These are phyloP conservation scores for Petrocephalus sullivani DNA, from an alignment of 2,797 vertebrate genomes.

Conservation along the genomic window DNA sequence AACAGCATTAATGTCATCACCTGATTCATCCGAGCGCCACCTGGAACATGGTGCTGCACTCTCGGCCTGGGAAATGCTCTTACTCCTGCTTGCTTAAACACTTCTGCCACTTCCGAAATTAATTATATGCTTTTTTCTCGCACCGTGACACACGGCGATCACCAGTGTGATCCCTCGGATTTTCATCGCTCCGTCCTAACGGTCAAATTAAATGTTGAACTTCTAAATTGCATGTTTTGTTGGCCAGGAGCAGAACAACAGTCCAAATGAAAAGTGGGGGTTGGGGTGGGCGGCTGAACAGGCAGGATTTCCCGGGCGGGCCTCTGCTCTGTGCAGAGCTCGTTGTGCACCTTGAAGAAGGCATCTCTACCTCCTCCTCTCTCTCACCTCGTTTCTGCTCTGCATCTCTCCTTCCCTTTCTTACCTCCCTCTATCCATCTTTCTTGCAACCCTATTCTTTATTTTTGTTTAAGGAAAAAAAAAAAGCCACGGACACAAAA, in stretches of 20 bases:
- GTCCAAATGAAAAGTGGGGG: neutral
- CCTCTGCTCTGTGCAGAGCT: neutral
- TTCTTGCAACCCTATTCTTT: neutral
- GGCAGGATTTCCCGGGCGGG: neutral
- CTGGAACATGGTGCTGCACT: neutral
- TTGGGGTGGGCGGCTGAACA: neutral
- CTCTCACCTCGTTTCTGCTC: neutral
- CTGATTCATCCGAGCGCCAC: neutral
- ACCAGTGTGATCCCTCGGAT: neutral
- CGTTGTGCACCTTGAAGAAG: neutral
- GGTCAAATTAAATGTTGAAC: neutral
- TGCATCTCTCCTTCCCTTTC: neutral
- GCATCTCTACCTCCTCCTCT: neutral
- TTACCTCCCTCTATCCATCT: neutral
- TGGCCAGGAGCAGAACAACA: neutral
- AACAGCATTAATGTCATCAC: neutral
- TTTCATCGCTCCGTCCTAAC: neutral
- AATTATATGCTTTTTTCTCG: neutral
- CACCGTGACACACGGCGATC: conserved; percentile 4
- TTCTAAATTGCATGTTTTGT: neutral
- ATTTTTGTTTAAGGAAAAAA: conserved; percentile 15
- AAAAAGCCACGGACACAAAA: conserved; percentile 15
- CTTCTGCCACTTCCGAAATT: neutral
- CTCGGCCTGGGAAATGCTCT: neutral
- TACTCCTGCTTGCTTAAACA: neutral